These are phyloP conservation scores for Triplophysa rosa DNA, from an alignment of 2,113 vertebrate species.

Conservation along the genomic window DNA sequence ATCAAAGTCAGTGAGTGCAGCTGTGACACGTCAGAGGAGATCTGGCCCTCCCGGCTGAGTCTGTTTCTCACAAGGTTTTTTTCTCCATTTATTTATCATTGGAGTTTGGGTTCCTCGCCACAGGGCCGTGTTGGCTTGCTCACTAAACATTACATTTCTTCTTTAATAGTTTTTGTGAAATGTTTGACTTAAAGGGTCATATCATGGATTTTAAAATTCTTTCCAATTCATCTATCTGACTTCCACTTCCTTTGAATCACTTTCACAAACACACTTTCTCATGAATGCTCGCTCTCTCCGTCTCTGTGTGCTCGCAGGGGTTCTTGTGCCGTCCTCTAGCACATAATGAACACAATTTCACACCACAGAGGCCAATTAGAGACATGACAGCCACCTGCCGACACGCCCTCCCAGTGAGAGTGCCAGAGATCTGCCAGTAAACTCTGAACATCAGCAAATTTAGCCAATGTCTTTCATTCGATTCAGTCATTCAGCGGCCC, in stretches of 20 bases:
- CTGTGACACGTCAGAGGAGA: no score
- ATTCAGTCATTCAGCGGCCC: background rate
- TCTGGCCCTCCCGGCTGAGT: no score
- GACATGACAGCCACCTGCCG: slow-evolving; percentile 57
- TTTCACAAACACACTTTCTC: background rate
- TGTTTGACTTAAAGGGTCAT: background rate
- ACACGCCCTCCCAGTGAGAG: slow-evolving; percentile 41
- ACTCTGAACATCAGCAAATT: background rate
- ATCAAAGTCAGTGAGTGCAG: no score
- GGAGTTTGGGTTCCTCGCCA: no score
- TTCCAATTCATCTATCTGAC: background rate
- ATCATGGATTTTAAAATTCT: background rate
- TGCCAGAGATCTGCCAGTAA: background rate
- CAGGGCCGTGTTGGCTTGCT: no score
- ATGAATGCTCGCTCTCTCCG: background rate
- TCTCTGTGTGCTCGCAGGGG: slow-evolving; percentile 36
- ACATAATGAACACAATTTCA: slow-evolving; percentile 58
- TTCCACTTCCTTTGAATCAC: background rate
- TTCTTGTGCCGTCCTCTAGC: slow-evolving; percentile 46
- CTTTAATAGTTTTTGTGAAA: no score
- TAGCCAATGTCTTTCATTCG: background rate
- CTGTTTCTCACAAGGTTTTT: no score
- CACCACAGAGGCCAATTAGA: slow-evolving; percentile 55
- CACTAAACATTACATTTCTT: no score
- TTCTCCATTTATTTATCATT: no score